A percentile compares a stretch with the other conserved stretches of the same genome.
phyloP scores from a whole-genome alignment of 2,888 invertebrate species.

The Stenoptilia bipunctidactyla region DNA sequence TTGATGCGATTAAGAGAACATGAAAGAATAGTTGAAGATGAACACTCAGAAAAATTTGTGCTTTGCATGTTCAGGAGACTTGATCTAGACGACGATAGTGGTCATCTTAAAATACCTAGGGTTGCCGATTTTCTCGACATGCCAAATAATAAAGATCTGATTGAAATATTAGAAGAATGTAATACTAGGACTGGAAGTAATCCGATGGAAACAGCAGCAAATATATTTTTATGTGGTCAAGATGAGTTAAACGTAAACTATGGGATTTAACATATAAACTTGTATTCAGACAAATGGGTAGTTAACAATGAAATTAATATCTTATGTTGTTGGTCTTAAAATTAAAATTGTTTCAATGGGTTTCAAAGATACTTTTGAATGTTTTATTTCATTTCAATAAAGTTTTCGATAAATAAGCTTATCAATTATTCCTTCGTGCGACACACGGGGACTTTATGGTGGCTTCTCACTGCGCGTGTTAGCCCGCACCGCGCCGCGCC shows the following conservation, averaged over 20 bases:
- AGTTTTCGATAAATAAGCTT: no score
- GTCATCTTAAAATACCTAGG: constrained; percentile 36
- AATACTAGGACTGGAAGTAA: constrained; percentile 26
- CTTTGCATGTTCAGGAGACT: constrained; percentile 40
- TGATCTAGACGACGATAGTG: constrained; percentile 25
- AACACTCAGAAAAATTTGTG: constrained; percentile 34
- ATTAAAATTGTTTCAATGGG: no score
- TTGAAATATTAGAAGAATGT: constrained; percentile 31
- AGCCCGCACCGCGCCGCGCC: no score
- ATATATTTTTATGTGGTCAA: constrained; percentile 37
- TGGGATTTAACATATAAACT: no score
- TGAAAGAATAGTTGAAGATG: constrained; percentile 28
- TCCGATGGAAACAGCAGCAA: constrained; percentile 32
- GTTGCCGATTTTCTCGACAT: constrained; percentile 29
- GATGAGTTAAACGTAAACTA: constrained; percentile 5
- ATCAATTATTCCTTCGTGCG: no score
- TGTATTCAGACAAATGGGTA: no score
- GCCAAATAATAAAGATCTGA: constrained; percentile 25
- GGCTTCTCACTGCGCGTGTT: no score
- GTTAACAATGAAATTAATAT: no score
- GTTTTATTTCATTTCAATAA: no score
- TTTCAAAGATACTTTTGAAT: no score
- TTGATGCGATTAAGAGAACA: constrained; percentile 27
- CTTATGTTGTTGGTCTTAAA: no score
- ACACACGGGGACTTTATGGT: no score